Percentiles rank a stretch among this genome's conserved stretches.
Conservation (phyloP, 2,797 vertebrate genomes). For the Amniataba percoides region DNA sequence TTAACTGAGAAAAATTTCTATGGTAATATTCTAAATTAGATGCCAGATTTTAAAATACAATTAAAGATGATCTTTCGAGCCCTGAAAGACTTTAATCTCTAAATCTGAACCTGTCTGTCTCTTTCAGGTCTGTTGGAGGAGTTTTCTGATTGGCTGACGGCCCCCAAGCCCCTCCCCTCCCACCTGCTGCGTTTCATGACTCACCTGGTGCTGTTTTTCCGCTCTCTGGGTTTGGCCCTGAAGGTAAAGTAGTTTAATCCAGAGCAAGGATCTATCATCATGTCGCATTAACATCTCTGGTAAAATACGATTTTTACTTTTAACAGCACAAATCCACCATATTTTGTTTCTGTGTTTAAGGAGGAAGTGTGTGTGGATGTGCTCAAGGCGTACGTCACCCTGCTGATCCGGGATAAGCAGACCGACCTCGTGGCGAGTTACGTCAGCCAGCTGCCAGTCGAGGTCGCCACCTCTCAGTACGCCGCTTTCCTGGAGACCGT, state of each 20-base stretch:
- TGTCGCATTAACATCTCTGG: too few relatives aligned
- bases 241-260: constrained; percentile 83
- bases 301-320: too few relatives aligned
- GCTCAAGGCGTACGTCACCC: constrained; percentile 92
- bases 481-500: constrained; percentile 92
- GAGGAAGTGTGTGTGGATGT: constrained; percentile 94
- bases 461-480: constrained; percentile 90
- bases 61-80: not conserved
- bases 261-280: too few relatives aligned
- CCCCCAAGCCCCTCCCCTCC: constrained; percentile 90
- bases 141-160: constrained; percentile 92
- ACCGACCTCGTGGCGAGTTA: constrained; percentile 93
- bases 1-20: too few relatives aligned
- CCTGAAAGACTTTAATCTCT: not conserved
- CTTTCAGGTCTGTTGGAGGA: constrained; percentile 92
- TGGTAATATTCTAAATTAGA: too few relatives aligned
- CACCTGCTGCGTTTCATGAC: constrained; percentile 97
- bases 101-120: not conserved
- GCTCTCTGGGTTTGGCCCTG: constrained; percentile 91
- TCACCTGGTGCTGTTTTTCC: constrained; percentile 95
- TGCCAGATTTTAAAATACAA: too few relatives aligned
- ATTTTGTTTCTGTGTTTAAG: constrained; percentile 70
- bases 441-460: constrained; percentile 91
- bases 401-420: constrained; percentile 91
- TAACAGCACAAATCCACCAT: too few relatives aligned